These are phyloP conservation scores for Cephus nigrinus DNA, from an alignment of 2,888 invertebrate species.

Conservation along the genomic window DNA sequence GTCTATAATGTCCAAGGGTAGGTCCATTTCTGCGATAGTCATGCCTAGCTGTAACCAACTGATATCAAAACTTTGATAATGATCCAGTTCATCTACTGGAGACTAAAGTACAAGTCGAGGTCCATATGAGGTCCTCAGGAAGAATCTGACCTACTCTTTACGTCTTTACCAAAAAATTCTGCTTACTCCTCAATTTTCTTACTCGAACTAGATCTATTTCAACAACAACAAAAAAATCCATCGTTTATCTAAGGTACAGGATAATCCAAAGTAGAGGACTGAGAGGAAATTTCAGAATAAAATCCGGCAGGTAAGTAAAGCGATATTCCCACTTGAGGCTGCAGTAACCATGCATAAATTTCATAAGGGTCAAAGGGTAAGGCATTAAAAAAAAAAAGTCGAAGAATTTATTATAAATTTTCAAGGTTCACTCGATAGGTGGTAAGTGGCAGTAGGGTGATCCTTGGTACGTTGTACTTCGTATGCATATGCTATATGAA, in stretches of 20 bases:
- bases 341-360: no score
- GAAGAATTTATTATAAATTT: background rate
- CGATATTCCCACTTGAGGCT: no score
- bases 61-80: background rate
- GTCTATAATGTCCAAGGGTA: background rate
- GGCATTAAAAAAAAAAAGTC: background rate
- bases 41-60: background rate
- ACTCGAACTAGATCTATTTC: background rate
- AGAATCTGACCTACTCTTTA: slow-evolving; percentile 16
- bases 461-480: no score
- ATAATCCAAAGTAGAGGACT: no score
- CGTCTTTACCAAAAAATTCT: background rate
- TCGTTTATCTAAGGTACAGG: no score
- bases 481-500: background rate
- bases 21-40: background rate
- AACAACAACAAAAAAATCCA: background rate
- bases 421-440: background rate
- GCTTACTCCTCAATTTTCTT: background rate
- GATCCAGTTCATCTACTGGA: background rate
- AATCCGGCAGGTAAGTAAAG: no score
- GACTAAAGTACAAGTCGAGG: background rate
- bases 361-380: background rate
- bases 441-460: background rate
- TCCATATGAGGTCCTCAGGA: slow-evolving; percentile 7
- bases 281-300: no score